These are phyloP conservation scores for Sabatieria punctata DNA, from an alignment of 2,888 invertebrate genomes.

Conservation along the genomic window DNA sequence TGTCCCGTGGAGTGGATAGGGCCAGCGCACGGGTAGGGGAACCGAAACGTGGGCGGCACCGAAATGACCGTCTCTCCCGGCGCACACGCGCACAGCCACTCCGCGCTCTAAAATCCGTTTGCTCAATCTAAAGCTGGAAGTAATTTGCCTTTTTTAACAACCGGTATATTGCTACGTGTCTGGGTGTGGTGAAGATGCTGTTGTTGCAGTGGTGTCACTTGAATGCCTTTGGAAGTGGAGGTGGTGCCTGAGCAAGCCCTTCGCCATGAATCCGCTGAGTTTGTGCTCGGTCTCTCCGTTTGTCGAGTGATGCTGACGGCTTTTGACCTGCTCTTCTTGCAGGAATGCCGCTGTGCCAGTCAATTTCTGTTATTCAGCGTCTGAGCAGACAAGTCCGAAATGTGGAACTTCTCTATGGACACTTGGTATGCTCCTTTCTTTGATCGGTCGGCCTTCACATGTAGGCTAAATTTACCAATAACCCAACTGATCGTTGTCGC, in stretches of 20 bases:
- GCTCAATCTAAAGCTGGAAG: too few relatives aligned
- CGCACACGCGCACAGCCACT: too few relatives aligned
- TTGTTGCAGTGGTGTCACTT: too few relatives aligned
- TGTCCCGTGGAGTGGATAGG: too few relatives aligned
- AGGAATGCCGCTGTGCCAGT: constrained; percentile 24
- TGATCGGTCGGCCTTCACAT: not conserved
- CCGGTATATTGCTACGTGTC: too few relatives aligned
- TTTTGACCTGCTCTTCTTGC: not conserved
- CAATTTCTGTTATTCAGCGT: constrained; percentile 20
- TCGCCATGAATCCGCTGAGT: constrained; percentile 20
- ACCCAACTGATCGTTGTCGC: too few relatives aligned
- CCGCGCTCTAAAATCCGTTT: too few relatives aligned
- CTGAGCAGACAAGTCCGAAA: constrained; percentile 17
- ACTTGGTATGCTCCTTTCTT: constrained; percentile 15
- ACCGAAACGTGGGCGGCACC: too few relatives aligned
- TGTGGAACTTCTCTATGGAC: constrained; percentile 21
- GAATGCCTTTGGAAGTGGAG: constrained; percentile 19
- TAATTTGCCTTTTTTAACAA: too few relatives aligned
- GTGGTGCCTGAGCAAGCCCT: constrained; percentile 25
- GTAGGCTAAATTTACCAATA: not conserved
- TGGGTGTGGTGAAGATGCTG: too few relatives aligned
- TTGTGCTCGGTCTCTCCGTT: constrained; percentile 17
- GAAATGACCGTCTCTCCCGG: too few relatives aligned
- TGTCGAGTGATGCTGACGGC: not conserved
- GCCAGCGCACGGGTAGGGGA: too few relatives aligned